A percentile compares a stretch with the other conserved stretches of the same genome.
phyloP scores from a whole-genome alignment of 2,797 vertebrate species.

The Sphenopsis melanotis region DNA sequence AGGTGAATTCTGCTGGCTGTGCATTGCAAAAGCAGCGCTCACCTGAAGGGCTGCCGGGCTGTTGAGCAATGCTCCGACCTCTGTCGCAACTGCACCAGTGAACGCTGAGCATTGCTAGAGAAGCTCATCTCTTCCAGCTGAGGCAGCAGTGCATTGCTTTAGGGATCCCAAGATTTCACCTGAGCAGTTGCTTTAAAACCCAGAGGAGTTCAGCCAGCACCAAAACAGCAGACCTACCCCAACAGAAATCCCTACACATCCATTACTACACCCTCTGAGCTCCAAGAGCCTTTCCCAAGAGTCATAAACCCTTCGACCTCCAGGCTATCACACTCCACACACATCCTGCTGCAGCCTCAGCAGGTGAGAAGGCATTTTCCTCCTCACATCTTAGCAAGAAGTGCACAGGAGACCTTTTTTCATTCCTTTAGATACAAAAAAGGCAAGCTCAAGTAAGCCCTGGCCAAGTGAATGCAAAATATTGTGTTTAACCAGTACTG shows the following conservation, averaged over 20 bases:
- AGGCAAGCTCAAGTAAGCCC: neutral
- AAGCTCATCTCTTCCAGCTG: neutral
- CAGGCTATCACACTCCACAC: neutral
- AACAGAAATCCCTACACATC: neutral
- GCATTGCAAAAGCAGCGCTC: neutral
- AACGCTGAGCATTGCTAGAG: neutral
- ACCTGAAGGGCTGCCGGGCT: neutral
- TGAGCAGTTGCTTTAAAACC: neutral
- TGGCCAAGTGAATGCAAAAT: neutral
- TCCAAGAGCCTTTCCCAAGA: neutral
- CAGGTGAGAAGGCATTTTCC: neutral
- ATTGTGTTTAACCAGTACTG: neutral
- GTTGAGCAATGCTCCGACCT: neutral
- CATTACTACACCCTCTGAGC: neutral
- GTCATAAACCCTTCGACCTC: fast-evolving
- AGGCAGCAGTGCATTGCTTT: neutral
- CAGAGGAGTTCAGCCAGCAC: neutral
- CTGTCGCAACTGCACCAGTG: neutral
- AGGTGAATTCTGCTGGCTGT: neutral
- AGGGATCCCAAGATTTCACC: neutral
- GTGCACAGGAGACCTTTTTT: neutral
- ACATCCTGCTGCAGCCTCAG: neutral
- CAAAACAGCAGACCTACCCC: neutral
- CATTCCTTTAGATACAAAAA: neutral
- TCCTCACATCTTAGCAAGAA: neutral